Conservation (phyloP, 2,113 vertebrate genomes). For the Bambusicola thoracicus region DNA sequence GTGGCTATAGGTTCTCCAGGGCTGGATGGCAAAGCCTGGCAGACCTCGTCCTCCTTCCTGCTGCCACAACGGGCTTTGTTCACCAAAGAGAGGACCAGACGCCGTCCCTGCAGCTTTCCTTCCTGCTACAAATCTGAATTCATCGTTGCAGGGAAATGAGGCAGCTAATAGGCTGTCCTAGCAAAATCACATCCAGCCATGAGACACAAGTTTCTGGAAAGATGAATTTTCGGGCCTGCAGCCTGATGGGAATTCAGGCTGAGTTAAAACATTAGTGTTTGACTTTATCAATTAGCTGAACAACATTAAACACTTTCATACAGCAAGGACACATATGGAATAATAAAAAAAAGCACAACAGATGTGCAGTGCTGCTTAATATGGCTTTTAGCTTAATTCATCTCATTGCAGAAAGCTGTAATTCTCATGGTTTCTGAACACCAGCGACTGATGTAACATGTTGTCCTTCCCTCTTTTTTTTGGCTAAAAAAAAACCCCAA, state of each 20-base stretch:
- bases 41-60: neutral
- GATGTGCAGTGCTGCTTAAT: conserved; percentile 40
- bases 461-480: neutral
- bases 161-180: neutral
- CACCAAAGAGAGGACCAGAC: neutral
- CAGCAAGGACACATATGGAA: neutral
- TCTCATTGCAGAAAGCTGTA: conserved; percentile 38
- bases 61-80: neutral
- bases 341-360: conserved; percentile 33
- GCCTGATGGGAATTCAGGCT: neutral
- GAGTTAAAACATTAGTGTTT: neutral
- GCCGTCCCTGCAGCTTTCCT: neutral
- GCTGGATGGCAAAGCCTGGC: neutral
- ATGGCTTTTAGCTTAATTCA: conserved; percentile 57
- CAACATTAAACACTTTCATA: neutral
- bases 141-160: neutral
- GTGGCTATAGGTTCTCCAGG: neutral
- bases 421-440: conserved; percentile 24
- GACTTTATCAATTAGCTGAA: conserved; percentile 16
- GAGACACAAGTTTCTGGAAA: neutral
- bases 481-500: neutral
- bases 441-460: conserved; percentile 10
- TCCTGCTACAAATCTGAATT: neutral
- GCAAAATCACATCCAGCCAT: neutral
- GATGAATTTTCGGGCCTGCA: neutral